A percentile compares a stretch with the other conserved stretches of the same genome.
Conservation (phyloP, 2,888 invertebrate species). For the Cosmia trapezina region DNA sequence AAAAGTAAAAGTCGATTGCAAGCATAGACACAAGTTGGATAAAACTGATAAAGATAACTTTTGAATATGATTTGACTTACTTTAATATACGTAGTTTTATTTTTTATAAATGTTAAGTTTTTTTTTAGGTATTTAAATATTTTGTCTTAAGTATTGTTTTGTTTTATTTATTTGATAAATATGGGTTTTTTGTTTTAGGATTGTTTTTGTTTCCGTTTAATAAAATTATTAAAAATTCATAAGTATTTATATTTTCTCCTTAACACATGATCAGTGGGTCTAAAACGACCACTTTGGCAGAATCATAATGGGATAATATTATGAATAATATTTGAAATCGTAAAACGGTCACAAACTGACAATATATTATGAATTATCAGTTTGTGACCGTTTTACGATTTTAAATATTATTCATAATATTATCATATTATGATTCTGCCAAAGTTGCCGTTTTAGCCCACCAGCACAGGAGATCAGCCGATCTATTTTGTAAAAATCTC, state of each 20-base stretch:
- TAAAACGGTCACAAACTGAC: no score
- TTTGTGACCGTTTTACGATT: no score
- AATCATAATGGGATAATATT: no score
- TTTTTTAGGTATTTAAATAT: conserved; percentile 8
- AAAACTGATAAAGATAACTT: conserved; percentile 76
- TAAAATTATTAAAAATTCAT: conserved; percentile 23
- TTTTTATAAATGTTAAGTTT: not conserved
- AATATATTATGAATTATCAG: no score
- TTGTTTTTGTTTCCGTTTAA: not conserved
- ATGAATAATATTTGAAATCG: no score
- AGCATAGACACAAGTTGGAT: conserved; percentile 79
- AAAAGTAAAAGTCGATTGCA: conserved; percentile 79
- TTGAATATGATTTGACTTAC: conserved; percentile 56
- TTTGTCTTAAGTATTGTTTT: not conserved
- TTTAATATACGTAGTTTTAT: conserved; percentile 1
- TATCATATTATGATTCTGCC: no score
- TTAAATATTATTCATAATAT: no score
- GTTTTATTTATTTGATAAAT: not conserved
- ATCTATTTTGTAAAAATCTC: no score
- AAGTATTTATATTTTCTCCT: not conserved
- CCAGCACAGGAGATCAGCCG: no score
- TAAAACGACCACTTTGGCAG: no score
- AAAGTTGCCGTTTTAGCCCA: no score
- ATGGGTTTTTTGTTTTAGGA: not conserved
- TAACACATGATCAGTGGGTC: not conserved